phyloP scores from a whole-genome alignment of 2,888 invertebrate genomes.

The Neoascia interrupta region DNA sequence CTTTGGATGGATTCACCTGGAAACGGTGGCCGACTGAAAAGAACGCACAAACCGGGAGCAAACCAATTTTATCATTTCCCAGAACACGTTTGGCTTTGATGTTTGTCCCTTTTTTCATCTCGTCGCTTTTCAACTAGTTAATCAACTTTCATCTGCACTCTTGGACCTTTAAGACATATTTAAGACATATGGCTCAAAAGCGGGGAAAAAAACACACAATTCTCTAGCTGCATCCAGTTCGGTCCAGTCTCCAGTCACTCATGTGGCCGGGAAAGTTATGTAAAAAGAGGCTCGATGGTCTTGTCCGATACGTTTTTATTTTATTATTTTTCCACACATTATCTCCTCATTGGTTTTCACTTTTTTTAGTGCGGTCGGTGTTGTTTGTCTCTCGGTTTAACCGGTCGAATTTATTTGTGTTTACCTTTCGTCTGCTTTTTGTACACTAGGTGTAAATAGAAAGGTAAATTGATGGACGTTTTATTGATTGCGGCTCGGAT shows the following conservation, averaged over 20 bases:
- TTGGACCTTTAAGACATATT: conserved; percentile 14
- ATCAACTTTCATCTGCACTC: conserved; percentile 37
- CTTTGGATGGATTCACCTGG: neutral
- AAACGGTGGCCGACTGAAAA: neutral
- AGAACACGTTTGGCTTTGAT: conserved; percentile 3
- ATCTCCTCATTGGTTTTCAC: conserved; percentile 44
- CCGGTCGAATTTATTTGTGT: conserved; percentile 39
- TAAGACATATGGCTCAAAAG: too few relatives aligned
- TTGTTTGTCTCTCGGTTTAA: conserved; percentile 34
- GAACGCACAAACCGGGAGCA: too few relatives aligned
- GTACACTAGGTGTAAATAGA: conserved; percentile 28
- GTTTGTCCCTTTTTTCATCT: neutral
- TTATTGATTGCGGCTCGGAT: conserved; percentile 16
- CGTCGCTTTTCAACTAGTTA: conserved; percentile 11
- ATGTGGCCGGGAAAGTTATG: conserved; percentile 42
- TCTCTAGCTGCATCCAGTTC: neutral
- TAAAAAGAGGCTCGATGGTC: conserved; percentile 35
- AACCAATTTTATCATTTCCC: neutral
- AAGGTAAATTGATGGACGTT: conserved; percentile 36
- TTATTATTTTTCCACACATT: too few relatives aligned
- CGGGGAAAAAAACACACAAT: neutral
- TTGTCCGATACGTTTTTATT: too few relatives aligned
- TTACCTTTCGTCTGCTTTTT: neutral
- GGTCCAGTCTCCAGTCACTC: conserved; percentile 21
- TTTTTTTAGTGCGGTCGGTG: conserved; percentile 10